These are phyloP conservation scores for Onychorhynchus coronatus DNA, from an alignment of 2,113 vertebrate genomes.

Conservation along the genomic window DNA sequence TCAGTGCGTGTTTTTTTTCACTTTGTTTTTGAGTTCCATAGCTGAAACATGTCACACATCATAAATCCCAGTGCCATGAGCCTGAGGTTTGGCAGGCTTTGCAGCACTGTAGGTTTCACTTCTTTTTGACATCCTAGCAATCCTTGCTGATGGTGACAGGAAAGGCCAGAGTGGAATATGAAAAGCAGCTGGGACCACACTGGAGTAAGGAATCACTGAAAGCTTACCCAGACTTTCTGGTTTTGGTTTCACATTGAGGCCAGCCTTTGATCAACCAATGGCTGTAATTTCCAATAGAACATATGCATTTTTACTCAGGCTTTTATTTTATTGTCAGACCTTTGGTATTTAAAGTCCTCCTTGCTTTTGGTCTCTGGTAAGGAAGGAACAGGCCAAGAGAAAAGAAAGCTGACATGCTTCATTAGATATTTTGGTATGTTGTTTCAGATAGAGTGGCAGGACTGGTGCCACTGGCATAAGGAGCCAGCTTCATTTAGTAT, in stretches of 20 bases:
- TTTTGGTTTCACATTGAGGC: not conserved
- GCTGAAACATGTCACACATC: not conserved
- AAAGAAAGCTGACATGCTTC: not conserved
- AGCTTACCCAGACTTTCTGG: not conserved
- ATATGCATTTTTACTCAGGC: not conserved
- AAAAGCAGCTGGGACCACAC: not conserved
- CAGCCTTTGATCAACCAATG: not conserved
- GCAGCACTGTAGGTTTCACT: not conserved
- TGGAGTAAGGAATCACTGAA: not conserved
- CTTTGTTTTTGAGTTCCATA: fast-evolving
- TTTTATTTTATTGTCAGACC: not conserved
- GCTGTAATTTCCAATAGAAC: not conserved
- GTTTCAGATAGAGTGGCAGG: not conserved
- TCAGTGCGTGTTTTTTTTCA: not conserved
- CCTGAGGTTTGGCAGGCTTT: not conserved
- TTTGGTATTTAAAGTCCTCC: not conserved
- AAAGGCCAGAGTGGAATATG: not conserved
- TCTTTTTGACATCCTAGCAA: not conserved
- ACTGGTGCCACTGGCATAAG: not conserved
- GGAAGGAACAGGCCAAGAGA: not conserved
- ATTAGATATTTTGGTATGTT: not conserved
- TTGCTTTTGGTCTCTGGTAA: not conserved
- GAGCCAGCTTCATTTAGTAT: not conserved
- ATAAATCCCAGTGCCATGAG: fast-evolving
- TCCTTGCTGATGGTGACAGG: not conserved